Percentiles rank a stretch among this genome's conserved stretches.
phyloP scores from a whole-genome alignment of 2,888 invertebrate species.

The Thecocarcelia acutangulata region DNA sequence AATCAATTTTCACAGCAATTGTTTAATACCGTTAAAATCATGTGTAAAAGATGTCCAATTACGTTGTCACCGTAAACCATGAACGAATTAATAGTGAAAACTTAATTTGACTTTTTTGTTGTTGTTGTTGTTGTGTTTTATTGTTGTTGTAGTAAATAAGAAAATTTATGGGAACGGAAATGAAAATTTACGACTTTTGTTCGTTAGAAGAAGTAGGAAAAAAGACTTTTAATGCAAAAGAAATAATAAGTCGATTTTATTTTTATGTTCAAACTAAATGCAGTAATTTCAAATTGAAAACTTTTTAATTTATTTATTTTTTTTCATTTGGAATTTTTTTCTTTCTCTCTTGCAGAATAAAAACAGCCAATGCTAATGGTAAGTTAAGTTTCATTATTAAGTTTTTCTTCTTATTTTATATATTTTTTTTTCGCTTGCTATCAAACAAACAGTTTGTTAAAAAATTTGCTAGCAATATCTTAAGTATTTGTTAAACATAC shows the following conservation, averaged over 20 bases:
- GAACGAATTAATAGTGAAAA: conserved; percentile 44
- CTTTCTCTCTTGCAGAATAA: conserved; percentile 79
- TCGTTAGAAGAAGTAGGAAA: conserved; percentile 28
- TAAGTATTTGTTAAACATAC: conserved; percentile 61
- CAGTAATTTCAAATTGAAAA: conserved; percentile 61
- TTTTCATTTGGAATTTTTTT: conserved; percentile 48
- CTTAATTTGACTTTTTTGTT: conserved; percentile 54
- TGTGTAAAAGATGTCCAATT: conserved; percentile 61
- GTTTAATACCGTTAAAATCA: conserved; percentile 59
- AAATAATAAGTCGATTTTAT: conserved; percentile 65
- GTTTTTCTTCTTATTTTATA: neutral
- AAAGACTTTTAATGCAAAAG: neutral
- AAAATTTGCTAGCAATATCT: conserved; percentile 53
- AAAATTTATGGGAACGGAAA: conserved; percentile 69
- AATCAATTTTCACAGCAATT: conserved; percentile 47
- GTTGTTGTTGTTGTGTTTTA: conserved; percentile 46
- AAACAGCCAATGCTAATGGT: conserved; percentile 82
- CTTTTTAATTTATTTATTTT: conserved; percentile 68
- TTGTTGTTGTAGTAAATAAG: conserved; percentile 59
- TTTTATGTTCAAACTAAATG: conserved; percentile 58
- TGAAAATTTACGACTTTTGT: conserved; percentile 69
- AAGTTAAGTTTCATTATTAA: conserved; percentile 73
- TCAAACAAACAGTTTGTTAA: conserved; percentile 56
- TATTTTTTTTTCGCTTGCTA: conserved; percentile 25
- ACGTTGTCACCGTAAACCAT: conserved; percentile 50